Percentiles rank a stretch among this genome's conserved stretches.
These are phyloP conservation scores for Drosophila peninsularis DNA, from an alignment of 2,888 invertebrate genomes.

Conservation along the genomic window DNA sequence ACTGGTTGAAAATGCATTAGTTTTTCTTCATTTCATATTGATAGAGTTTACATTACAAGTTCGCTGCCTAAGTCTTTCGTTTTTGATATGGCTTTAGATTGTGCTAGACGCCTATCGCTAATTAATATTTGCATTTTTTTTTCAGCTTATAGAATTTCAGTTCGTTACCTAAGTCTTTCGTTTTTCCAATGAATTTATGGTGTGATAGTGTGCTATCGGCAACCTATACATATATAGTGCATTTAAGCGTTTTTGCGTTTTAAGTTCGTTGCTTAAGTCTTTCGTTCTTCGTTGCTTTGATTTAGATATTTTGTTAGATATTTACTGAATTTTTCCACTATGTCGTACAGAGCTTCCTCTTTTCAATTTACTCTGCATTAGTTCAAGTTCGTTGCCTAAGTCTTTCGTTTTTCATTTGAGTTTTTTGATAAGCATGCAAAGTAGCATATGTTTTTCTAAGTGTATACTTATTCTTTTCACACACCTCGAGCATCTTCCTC, in stretches of 20 bases:
- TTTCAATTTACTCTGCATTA: not conserved
- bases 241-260: not conserved
- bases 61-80: slow-evolving; percentile 64
- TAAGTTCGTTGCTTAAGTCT: slow-evolving; percentile 43
- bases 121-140: slow-evolving; percentile 11
- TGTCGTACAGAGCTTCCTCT: not conserved
- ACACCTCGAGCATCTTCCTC: not conserved
- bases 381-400: slow-evolving; percentile 48
- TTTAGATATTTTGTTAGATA: not conserved
- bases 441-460: not conserved
- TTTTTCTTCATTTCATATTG: slow-evolving; percentile 28
- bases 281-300: not conserved
- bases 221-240: too few relatives aligned
- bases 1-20: slow-evolving; percentile 43
- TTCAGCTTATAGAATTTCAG: slow-evolving; percentile 7
- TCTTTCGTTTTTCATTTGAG: not conserved
- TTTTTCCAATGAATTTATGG: not conserved
- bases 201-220: not conserved
- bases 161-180: slow-evolving; percentile 40
- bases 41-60: slow-evolving; percentile 29
- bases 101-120: slow-evolving; percentile 6
- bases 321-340: not conserved
- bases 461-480: not conserved
- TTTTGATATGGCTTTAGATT: slow-evolving; percentile 20
- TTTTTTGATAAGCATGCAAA: not conserved